phyloP scores from a whole-genome alignment of 2,888 invertebrate genomes.

The Bombylius discolor region DNA sequence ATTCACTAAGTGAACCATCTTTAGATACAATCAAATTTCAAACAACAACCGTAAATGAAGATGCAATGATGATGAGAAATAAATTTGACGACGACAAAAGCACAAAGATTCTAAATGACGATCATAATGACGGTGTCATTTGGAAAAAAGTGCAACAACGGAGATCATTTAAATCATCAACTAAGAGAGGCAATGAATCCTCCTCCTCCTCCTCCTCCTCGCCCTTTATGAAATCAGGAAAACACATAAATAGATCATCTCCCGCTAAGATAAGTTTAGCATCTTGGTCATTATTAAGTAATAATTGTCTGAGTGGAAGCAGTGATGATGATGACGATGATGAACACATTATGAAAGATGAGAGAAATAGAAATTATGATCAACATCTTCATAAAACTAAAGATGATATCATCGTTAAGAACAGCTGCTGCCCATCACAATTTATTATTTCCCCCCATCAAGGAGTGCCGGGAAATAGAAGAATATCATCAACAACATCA shows the following conservation, averaged over 20 bases:
- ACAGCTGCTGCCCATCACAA: not conserved
- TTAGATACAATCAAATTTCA: constrained; percentile 1
- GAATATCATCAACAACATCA: not conserved
- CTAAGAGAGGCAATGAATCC: not conserved
- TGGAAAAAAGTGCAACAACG: too few species aligned
- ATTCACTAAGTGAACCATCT: constrained; percentile 9
- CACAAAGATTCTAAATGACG: not conserved
- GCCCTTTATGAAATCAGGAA: not conserved
- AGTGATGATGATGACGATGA: not conserved
- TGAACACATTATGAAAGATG: not conserved
- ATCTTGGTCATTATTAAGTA: constrained; percentile 6
- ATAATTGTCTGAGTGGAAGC: constrained; percentile 7
- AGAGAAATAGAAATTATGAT: not conserved
- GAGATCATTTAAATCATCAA: too few species aligned
- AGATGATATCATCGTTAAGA: not conserved
- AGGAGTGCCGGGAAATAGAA: not conserved
- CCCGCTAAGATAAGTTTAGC: not conserved
- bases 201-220: not conserved
- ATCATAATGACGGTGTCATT: not conserved
- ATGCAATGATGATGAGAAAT: not conserved
- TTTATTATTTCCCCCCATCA: not conserved
- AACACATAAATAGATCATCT: not conserved
- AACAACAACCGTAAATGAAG: not conserved
- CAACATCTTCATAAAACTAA: too few species aligned
- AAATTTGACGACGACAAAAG: not conserved